A percentile compares a stretch with the other conserved stretches of the same genome.
Evolutionary conservation across 2,888 invertebrate genomes (phyloP).

Genomic region (Lampropteryx suffumata): DNA sequence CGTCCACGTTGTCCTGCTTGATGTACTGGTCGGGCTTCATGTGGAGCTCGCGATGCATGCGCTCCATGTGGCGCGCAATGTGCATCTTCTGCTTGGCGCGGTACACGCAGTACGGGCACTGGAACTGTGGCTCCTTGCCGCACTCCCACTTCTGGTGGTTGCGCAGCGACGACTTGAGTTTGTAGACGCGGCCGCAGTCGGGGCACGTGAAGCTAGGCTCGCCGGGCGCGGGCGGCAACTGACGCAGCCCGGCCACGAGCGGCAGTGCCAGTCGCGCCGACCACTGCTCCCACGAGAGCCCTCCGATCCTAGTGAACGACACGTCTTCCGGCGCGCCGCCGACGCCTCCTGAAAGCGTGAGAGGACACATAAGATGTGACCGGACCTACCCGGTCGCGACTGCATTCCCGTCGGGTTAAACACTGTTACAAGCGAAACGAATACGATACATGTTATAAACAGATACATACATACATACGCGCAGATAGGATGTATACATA

Average conservation of each 20-base stretch:
- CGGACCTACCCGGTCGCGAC: conserved; percentile 10
- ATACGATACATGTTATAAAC: conserved; percentile 57
- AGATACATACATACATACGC: conserved; percentile 36
- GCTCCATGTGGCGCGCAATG: conserved; percentile 91
- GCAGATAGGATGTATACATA: conserved; percentile 43
- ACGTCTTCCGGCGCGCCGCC: conserved; percentile 81
- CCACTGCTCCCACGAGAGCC: conserved; percentile 89
- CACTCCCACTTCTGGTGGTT: conserved; percentile 94
- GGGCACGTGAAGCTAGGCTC: conserved; percentile 88
- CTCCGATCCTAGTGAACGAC: conserved; percentile 87
- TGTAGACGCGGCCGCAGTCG: conserved; percentile 93
- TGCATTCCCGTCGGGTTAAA: conserved; percentile 69
- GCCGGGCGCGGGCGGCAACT: conserved; percentile 52
- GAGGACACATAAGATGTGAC: conserved; percentile 41
- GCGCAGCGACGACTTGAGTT: conserved; percentile 91
- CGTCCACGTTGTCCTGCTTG: conserved; percentile 79
- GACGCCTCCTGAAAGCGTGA: conserved; percentile 60
- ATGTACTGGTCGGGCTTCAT: conserved; percentile 76
- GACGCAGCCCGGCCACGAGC: conserved; percentile 77
- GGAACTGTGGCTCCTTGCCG: conserved; percentile 92
- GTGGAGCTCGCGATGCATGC: conserved; percentile 89
- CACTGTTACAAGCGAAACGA: conserved; percentile 67
- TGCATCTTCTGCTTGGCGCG: conserved; percentile 93
- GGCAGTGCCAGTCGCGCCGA: conserved; percentile 89
- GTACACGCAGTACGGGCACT: conserved; percentile 92